These are phyloP conservation scores for Nyleta sp. DNA, from an alignment of 2,888 invertebrate genomes.

Conservation along the genomic window DNA sequence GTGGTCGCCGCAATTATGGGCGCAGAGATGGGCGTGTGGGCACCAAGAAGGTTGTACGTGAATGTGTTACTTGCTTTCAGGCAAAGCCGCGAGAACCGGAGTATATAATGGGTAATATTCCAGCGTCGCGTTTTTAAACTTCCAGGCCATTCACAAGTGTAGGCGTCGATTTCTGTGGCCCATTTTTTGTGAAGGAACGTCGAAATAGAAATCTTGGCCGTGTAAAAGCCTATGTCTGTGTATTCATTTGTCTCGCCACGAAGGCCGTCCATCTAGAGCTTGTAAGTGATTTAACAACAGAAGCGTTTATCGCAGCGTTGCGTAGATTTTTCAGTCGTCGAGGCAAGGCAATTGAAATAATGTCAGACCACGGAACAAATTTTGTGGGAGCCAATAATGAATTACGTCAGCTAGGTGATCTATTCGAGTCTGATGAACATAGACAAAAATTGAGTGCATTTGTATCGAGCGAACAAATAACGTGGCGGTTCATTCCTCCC, in stretches of 20 bases:
- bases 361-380: constrained; percentile 64
- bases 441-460: no score
- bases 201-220: constrained; percentile 19
- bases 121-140: neutral
- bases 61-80: constrained; percentile 4
- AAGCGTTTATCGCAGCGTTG: constrained; percentile 60
- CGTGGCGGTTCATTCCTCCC: constrained; percentile 24
- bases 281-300: constrained; percentile 58
- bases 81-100: neutral
- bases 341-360: constrained; percentile 35
- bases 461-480: neutral
- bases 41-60: neutral
- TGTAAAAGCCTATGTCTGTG: constrained; percentile 47
- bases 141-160: neutral
- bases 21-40: neutral
- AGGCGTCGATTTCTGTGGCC: constrained; percentile 2
- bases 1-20: neutral
- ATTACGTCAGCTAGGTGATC: constrained; percentile 37
- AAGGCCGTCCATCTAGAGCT: constrained; percentile 61
- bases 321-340: constrained; percentile 55
- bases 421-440: neutral
- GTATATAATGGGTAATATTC: neutral
- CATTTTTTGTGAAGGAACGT: neutral
- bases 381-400: constrained; percentile 65
- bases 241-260: constrained; percentile 26